Conservation (phyloP, 2,888 invertebrate genomes). For the Tachina lurida region DNA sequence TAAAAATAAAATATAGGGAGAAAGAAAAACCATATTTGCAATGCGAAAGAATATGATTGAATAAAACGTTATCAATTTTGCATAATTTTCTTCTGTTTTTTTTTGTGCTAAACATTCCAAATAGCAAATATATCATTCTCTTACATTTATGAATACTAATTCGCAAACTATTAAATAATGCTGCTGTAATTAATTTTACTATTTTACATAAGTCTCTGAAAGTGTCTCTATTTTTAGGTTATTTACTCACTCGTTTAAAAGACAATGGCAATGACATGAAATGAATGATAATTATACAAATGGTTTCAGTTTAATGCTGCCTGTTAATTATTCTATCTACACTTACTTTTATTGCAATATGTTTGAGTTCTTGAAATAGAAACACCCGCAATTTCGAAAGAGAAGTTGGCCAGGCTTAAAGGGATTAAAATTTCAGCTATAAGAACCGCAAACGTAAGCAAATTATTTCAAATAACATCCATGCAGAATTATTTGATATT, state of each 20-base stretch:
- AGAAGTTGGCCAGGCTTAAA: too few relatives aligned
- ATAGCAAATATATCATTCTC: slow-evolving; percentile 27
- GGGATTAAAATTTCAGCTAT: too few relatives aligned
- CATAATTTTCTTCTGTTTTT: not conserved
- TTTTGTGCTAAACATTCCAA: not conserved
- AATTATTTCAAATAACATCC: too few relatives aligned
- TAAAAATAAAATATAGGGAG: not conserved
- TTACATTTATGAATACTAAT: slow-evolving; percentile 23
- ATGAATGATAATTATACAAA: not conserved
- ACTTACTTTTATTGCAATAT: slow-evolving; percentile 1
- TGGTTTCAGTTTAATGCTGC: not conserved
- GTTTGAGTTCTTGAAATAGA: not conserved
- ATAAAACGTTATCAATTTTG: slow-evolving; percentile 19
- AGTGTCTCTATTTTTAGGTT: not conserved
- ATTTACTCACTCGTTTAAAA: not conserved
- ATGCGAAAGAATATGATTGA: not conserved
- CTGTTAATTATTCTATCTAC: not conserved
- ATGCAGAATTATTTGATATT: too few relatives aligned
- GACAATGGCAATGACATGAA: slow-evolving; percentile 20
- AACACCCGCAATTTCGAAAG: too few relatives aligned
- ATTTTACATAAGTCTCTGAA: slow-evolving; percentile 40
- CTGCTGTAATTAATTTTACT: slow-evolving; percentile 32
- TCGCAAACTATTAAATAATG: slow-evolving; percentile 39
- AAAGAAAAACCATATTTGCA: not conserved
- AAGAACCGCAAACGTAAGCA: too few relatives aligned